Conservation (phyloP, 2,888 invertebrate genomes). For the Acanthosoma haemorrhoidale region DNA sequence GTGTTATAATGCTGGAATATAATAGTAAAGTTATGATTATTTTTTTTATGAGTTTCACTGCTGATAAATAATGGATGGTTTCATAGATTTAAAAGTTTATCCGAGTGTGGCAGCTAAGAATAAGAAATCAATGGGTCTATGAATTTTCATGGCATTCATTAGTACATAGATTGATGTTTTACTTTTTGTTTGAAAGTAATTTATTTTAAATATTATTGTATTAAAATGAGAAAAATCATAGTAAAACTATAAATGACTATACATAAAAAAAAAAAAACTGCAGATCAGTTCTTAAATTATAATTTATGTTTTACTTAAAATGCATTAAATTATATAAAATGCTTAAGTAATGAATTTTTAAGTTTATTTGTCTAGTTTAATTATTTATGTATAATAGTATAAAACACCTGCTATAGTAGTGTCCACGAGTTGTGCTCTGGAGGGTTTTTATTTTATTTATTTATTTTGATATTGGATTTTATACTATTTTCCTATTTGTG, state of each 20-base stretch:
- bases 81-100: background rate
- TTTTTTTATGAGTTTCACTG: no score
- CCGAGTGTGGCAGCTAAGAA: background rate
- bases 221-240: background rate
- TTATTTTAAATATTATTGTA: background rate
- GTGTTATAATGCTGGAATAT: background rate
- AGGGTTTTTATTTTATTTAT: no score
- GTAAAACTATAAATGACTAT: no score
- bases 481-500: no score
- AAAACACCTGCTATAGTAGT: no score
- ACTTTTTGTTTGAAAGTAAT: background rate
- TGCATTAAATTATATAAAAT: conserved; percentile 1
- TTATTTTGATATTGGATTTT: no score
- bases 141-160: background rate
- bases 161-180: background rate
- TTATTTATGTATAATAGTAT: no score
- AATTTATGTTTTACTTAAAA: background rate
- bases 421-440: no score
- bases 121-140: background rate
- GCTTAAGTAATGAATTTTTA: background rate
- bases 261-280: no score
- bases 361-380: background rate
- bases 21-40: background rate
- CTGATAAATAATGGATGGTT: no score
- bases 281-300: background rate